phyloP scores from a whole-genome alignment of 2,888 invertebrate genomes.

The Clitarchus hookeri region DNA sequence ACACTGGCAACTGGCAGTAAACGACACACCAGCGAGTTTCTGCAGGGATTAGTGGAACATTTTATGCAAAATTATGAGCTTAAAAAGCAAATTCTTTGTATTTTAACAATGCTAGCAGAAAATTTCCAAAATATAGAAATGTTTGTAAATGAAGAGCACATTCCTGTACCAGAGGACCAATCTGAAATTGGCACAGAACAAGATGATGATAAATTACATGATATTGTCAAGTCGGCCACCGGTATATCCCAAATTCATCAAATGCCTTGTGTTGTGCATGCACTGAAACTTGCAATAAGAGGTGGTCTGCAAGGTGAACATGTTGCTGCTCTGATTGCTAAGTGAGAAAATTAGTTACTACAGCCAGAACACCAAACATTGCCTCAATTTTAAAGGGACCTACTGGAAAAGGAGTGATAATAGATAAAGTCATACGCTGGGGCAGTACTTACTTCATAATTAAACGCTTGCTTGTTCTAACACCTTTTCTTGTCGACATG shows the following conservation, averaged over 20 bases:
- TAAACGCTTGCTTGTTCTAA: not conserved
- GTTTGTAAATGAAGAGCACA: not conserved
- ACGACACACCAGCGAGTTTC: not conserved
- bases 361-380: not conserved
- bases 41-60: not conserved
- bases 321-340: not conserved
- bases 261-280: not conserved
- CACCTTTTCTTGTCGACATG: constrained; percentile 12
- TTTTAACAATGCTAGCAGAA: not conserved
- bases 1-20: no score
- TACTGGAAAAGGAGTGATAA: not conserved
- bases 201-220: not conserved
- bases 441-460: not conserved
- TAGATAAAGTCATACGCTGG: not conserved
- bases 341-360: constrained; percentile 11
- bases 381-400: not conserved
- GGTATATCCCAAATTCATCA: not conserved
- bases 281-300: not conserved
- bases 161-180: constrained; percentile 12
- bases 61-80: not conserved
- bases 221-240: not conserved
- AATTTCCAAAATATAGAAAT: not conserved
- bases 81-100: constrained; percentile 6
- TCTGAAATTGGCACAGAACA: not conserved
- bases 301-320: not conserved